Conservation (phyloP, 2,888 invertebrate genomes). For the Spilosoma lubricipeda region DNA sequence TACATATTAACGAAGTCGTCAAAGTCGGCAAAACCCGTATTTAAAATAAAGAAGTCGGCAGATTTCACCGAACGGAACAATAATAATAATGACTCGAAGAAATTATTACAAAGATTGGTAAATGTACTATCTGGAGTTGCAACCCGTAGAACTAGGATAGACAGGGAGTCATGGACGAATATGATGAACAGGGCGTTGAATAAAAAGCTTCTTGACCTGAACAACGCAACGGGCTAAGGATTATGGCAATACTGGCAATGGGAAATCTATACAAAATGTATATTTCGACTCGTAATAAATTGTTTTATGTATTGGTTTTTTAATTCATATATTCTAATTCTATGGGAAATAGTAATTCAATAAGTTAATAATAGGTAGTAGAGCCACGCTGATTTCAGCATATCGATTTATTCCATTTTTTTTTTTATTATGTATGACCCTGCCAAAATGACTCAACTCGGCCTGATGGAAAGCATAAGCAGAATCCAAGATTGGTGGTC, state of each 20-base stretch:
- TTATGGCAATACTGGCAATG: not conserved
- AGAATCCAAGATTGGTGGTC: too few relatives aligned
- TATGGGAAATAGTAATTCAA: too few relatives aligned
- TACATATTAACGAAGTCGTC: not conserved
- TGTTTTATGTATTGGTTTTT: too few relatives aligned
- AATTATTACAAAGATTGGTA: not conserved
- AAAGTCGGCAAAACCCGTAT: not conserved
- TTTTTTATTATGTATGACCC: too few relatives aligned
- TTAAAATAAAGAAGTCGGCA: not conserved
- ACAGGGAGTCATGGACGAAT: not conserved
- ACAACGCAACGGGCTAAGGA: not conserved
- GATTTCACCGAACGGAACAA: not conserved
- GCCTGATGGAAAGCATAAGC: too few relatives aligned
- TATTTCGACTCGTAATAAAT: too few relatives aligned
- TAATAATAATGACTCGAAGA: not conserved
- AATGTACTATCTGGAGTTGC: not conserved
- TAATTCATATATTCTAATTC: too few relatives aligned
- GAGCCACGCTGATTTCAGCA: too few relatives aligned
- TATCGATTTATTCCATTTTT: too few relatives aligned
- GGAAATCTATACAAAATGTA: too few relatives aligned
- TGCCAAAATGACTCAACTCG: too few relatives aligned
- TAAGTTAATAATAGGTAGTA: too few relatives aligned
- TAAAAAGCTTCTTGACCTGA: slow-evolving; percentile 8
- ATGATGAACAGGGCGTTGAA: not conserved
- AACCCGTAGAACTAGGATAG: not conserved